Evolutionary conservation across 2,888 invertebrate species (phyloP), one percentile per base, ranked within the genome.

Genomic region (Alloscopus bannaensis): DNA sequence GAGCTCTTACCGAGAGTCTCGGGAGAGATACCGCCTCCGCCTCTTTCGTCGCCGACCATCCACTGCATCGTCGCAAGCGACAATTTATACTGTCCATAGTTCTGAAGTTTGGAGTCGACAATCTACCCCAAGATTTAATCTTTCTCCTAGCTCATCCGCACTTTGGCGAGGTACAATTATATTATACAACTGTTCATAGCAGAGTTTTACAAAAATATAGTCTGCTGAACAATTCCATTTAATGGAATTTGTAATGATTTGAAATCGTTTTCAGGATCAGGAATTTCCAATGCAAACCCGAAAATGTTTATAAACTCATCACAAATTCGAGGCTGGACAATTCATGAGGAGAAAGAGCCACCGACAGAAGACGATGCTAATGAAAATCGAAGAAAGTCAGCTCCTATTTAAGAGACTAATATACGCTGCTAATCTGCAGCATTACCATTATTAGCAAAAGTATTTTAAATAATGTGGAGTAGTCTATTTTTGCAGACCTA

Each of bases 21-120:
- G 50, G 8, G 66, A 75, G 3, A 65, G 75, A 16, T 75, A 75
- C 22, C 75, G 75, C 20, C 36, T 75, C 18, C 57, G 75, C 8
- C 47, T 75, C 4, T 75, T 75, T 13, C 40, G 47, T 29, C 1
- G 75, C 16, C 16, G 75, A n/a, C 66, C 75, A 22, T 75, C 75
- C 13, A 75, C 75, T 3, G 45, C 59, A 0, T 75, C 75, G 2
- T 75, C 75, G 2, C 52, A 75, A 3, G 75, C 75, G 1, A 75
- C 75, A 2, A 75, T 75, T 52, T 75, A 66, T 47, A 66, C 75
- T n/a, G 75, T 75, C 2, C 75, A 75, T n/a, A 75, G 75, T 59
- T 75, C 75, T 20, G 75, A 75, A 59, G 57, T 75, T 59, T 75
- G 75, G 75, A 75, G 75, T 50, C 18, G 75, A 26, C 57, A 57